Conservation (phyloP, 2,888 invertebrate species). For the Doris montereyensis region DNA sequence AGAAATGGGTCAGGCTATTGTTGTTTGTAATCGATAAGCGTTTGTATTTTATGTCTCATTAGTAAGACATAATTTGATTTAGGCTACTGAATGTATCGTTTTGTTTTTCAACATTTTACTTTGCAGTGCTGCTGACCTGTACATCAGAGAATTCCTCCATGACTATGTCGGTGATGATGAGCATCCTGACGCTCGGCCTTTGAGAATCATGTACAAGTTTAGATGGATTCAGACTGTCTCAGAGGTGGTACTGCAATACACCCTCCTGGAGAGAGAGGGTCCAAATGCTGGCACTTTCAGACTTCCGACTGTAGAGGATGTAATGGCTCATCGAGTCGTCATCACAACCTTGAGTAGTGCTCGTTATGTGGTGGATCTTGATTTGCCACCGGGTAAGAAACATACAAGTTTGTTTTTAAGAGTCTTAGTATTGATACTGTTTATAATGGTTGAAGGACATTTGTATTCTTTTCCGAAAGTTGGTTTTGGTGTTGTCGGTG, state of each 20-base stretch:
- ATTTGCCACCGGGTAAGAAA: conserved; percentile 63
- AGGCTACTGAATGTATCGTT: too few relatives aligned
- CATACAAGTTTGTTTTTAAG: neutral
- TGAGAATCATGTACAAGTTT: conserved; percentile 86
- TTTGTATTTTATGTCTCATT: too few relatives aligned
- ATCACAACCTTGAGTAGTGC: conserved; percentile 87
- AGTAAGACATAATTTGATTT: too few relatives aligned
- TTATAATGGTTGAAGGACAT: neutral
- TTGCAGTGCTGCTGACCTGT: conserved; percentile 84
- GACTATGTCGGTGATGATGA: conserved; percentile 80
- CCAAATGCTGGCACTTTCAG: conserved; percentile 76
- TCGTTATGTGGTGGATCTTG: conserved; percentile 81
- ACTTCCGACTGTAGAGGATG: conserved; percentile 81
- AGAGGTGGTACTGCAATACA: conserved; percentile 81
- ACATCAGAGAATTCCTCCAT: conserved; percentile 87
- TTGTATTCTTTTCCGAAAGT: neutral
- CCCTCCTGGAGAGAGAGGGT: conserved; percentile 77
- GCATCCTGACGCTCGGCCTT: conserved; percentile 79
- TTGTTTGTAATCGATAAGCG: too few relatives aligned
- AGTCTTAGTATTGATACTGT: neutral
- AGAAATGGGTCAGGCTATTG: too few relatives aligned
- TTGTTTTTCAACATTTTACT: neutral
- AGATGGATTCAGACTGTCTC: conserved; percentile 86
- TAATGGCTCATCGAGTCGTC: conserved; percentile 81
- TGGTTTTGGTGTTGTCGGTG: neutral